Evolutionary conservation across 1,140 invertebrate species (phyloP).

Genomic region (Drosophila micromelanica): DNA sequence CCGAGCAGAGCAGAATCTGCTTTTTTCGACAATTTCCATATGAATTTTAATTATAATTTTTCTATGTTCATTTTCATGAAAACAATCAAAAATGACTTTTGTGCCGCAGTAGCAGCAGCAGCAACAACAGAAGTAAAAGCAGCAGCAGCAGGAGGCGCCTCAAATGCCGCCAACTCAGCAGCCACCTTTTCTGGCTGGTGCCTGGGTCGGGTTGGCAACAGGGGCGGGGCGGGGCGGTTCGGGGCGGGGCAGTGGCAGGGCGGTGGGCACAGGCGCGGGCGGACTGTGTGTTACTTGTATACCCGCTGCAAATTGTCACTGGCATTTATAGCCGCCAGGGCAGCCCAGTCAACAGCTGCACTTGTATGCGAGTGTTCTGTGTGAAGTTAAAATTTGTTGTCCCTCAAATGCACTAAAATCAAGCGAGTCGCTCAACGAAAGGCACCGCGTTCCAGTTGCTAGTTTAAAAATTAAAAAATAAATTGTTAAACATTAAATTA

Average conservation of each 20-base stretch:
- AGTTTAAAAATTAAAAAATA: no score
- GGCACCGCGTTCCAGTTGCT: background rate
- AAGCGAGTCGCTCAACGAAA: background rate
- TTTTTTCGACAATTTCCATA: constrained; percentile 81
- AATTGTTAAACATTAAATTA: no score
- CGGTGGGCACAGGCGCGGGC: background rate
- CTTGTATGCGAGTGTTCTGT: constrained; percentile 26
- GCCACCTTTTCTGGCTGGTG: constrained; percentile 3
- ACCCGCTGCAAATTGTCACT: constrained; percentile 72
- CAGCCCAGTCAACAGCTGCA: constrained; percentile 38
- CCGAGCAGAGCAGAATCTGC: constrained; percentile 42
- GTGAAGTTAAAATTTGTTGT: constrained; percentile 31
- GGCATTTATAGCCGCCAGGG: constrained; percentile 67
- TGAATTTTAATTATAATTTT: constrained; percentile 83
- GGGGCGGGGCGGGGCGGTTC: background rate
- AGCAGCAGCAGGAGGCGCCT: constrained; percentile 28
- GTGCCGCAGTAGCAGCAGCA: constrained; percentile 48
- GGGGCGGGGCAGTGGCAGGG: background rate
- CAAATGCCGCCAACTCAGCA: constrained; percentile 19
- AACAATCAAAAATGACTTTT: constrained; percentile 82
- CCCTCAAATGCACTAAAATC: constrained; percentile 3
- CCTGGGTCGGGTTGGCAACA: background rate
- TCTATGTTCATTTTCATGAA: constrained; percentile 83
- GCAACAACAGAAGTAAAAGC: constrained; percentile 7
- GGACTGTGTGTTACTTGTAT: constrained; percentile 33